phyloP scores from a whole-genome alignment of 2,797 vertebrate species.

The Phrynocephalus guinanensis region DNA sequence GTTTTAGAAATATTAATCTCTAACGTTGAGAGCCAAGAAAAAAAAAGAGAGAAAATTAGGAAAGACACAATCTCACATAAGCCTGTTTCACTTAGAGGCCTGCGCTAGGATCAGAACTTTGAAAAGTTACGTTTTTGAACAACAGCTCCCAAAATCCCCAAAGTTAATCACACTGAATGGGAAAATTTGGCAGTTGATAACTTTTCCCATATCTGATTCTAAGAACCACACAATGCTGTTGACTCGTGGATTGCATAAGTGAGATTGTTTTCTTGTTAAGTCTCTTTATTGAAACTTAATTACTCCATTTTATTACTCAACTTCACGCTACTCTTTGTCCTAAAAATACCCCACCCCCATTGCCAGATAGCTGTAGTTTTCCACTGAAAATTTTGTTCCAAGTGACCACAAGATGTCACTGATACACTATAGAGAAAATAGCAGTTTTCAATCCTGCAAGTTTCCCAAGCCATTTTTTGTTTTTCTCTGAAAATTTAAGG shows the following conservation, averaged over 20 bases:
- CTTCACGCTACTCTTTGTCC: not conserved
- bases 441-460: not conserved
- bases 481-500: conserved; percentile 66
- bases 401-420: conserved; percentile 71
- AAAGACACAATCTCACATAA: not conserved
- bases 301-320: not conserved
- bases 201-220: not conserved
- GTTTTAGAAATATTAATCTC: conserved; percentile 18
- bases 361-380: not conserved
- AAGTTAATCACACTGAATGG: no score
- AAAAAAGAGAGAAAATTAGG: conserved; percentile 21
- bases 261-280: not conserved
- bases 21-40: conserved; percentile 29
- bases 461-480: not conserved
- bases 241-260: conserved; percentile 49
- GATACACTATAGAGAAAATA: conserved; percentile 35
- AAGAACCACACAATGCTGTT: conserved; percentile 15
- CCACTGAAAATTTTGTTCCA: not conserved
- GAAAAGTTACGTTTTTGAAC: not conserved
- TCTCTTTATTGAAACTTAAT: not conserved
- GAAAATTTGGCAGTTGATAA: not conserved
- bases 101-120: not conserved
- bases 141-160: not conserved
- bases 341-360: not conserved
- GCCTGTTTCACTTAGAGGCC: conserved; percentile 3